Base-by-base conservation (phyloP, 1,140 invertebrate genomes). In the Drosophila ficusphila region DNA sequence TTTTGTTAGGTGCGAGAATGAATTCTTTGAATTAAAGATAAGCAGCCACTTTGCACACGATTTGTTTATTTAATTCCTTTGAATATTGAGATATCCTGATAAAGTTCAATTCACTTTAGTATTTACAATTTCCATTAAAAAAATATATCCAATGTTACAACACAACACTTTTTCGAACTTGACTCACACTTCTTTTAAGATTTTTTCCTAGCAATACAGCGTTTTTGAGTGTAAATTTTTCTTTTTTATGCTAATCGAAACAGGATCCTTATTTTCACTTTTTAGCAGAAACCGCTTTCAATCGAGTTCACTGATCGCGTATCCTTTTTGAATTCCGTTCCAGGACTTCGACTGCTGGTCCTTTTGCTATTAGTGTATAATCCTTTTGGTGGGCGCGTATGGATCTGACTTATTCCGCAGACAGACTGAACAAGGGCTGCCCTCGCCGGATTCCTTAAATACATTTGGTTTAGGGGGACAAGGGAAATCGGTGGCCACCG, bases 401-500 rank as follows among this genome's bases (percentile, higher is more conserved):
- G 34, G 62, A 46, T 76, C 56, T 69, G 82, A 89, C 64, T 61
- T 71, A 51, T 65, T 65, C 68, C 82, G 61, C 71, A 72, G 47
- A 58, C 68, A 76, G 64, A 88, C 82, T 88, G 82, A 88, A 88
- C 78, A 76, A 71, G 74, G 33, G 56, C 60, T 72, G 74, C 42
- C 64, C 23, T 47, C 16, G 29, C 14, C 31, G 19, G 31, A 70
- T 56, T 78, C 64, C 62, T 88, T 88, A 69, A 88, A 88, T 82
- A 62, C 41, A 68, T 36, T 71, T 41, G 42, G 33, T 47, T 42
- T 2, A 57, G 16, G 51, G 42, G 41, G 21, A 6, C 33, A 31
- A 6, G 18, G 39, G 33, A 25, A 23, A 34, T 14, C 38, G 47
- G 47, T 65, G 58, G 53, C 49, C 49, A 64, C 25, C 52, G 7